A percentile compares a stretch with the other conserved stretches of the same genome.
Conservation (phyloP, 2,888 invertebrate genomes). For the Agrochola litura region DNA sequence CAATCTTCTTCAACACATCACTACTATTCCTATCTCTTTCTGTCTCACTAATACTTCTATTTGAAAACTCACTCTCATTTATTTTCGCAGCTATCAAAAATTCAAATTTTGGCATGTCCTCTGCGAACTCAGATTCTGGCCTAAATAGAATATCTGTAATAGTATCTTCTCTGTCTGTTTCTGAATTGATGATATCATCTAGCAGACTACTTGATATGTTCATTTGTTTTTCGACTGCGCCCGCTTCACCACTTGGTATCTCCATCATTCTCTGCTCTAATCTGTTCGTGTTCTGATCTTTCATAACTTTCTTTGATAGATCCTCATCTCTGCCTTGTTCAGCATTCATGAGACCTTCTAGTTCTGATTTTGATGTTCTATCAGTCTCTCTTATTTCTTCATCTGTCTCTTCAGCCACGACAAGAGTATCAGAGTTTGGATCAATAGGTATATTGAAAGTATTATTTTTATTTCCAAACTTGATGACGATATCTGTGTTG, state of each 20-base stretch:
- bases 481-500: slow-evolving; percentile 77
- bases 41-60: slow-evolving; percentile 73
- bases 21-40: slow-evolving; percentile 80
- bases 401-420: slow-evolving; percentile 79
- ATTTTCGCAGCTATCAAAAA: slow-evolving; percentile 85
- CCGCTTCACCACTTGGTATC: slow-evolving; percentile 75
- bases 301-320: slow-evolving; percentile 77
- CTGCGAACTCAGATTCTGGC: slow-evolving; percentile 81
- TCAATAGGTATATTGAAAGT: slow-evolving; percentile 84
- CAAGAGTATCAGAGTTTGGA: slow-evolving; percentile 84
- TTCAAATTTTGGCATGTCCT: slow-evolving; percentile 84
- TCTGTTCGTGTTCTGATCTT: slow-evolving; percentile 70
- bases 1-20: slow-evolving; percentile 83
- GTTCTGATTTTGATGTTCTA: slow-evolving; percentile 81
- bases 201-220: slow-evolving; percentile 87
- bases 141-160: slow-evolving; percentile 86
- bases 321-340: slow-evolving; percentile 85
- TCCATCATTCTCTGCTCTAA: slow-evolving; percentile 62
- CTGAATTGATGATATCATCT: slow-evolving; percentile 87
- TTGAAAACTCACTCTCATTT: slow-evolving; percentile 80
- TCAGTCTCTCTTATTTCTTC: slow-evolving; percentile 74
- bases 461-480: slow-evolving; percentile 79
- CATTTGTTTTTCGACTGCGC: slow-evolving; percentile 78
- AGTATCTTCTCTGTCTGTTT: slow-evolving; percentile 86
- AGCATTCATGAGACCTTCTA: slow-evolving; percentile 83